Evolutionary conservation across 2,888 invertebrate species (phyloP).

Genomic region (Mythimna vitellina): DNA sequence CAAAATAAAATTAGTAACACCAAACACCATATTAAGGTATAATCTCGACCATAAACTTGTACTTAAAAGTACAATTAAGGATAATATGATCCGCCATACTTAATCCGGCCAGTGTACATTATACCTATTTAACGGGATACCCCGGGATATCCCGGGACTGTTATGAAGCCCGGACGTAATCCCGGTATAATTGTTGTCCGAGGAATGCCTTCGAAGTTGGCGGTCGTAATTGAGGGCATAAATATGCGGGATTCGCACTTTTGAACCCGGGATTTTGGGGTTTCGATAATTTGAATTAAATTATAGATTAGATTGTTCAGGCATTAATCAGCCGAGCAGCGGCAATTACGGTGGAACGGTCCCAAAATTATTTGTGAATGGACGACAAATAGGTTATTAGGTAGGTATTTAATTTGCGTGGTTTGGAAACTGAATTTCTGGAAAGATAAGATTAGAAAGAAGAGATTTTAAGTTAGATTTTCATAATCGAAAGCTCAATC

Average conservation of each 20-base stretch:
- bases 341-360: constrained; percentile 43
- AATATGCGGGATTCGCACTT: constrained; percentile 73
- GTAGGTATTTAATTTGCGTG: constrained; percentile 12
- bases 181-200: constrained; percentile 88
- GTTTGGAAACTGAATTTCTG: constrained; percentile 1
- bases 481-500: not conserved
- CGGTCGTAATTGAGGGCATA: constrained; percentile 77
- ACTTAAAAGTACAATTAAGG: constrained; percentile 85
- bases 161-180: constrained; percentile 87
- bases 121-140: constrained; percentile 88
- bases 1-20: constrained; percentile 65
- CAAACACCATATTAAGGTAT: constrained; percentile 65
- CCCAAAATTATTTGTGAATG: constrained; percentile 17
- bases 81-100: constrained; percentile 83
- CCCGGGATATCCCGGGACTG: constrained; percentile 78
- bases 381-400: constrained; percentile 17
- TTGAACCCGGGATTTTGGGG: constrained; percentile 61
- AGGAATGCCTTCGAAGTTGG: constrained; percentile 83
- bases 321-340: constrained; percentile 50
- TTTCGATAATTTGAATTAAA: constrained; percentile 67
- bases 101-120: constrained; percentile 85
- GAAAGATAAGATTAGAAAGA: not conserved
- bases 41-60: constrained; percentile 80
- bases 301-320: constrained; percentile 63
- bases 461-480: not conserved